phyloP scores from a whole-genome alignment of 2,888 invertebrate species.

The Myopa testacea region DNA sequence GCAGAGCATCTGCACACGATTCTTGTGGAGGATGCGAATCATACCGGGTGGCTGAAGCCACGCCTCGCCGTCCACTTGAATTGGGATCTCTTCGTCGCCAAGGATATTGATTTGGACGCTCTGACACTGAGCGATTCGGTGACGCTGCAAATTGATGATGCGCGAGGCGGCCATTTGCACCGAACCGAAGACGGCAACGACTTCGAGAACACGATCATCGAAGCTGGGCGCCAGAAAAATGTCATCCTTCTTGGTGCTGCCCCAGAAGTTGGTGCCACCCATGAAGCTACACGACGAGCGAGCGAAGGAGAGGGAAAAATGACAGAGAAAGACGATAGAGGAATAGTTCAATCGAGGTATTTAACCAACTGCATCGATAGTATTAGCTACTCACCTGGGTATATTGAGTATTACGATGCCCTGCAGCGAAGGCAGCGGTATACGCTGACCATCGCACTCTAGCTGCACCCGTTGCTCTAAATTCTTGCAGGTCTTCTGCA shows the following conservation, averaged over 20 bases:
- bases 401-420: conserved; percentile 98
- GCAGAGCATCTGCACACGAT: conserved; percentile 95
- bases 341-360: no score
- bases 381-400: conserved; percentile 73
- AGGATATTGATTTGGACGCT: conserved; percentile 96
- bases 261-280: conserved; percentile 99
- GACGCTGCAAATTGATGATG: conserved; percentile 94
- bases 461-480: conserved; percentile 94
- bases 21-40: conserved; percentile 95
- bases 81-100: conserved; percentile 92
- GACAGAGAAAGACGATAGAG: background rate
- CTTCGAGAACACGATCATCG: conserved; percentile 96
- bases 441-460: conserved; percentile 96
- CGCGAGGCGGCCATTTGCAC: conserved; percentile 98
- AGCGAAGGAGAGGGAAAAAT: background rate
- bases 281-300: conserved; percentile 78
- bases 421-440: conserved; percentile 94
- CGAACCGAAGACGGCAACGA: conserved; percentile 97
- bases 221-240: conserved; percentile 93
- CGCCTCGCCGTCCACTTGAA: conserved; percentile 97
- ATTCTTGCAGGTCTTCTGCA: conserved; percentile 94
- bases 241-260: conserved; percentile 91
- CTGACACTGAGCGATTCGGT: conserved; percentile 96
- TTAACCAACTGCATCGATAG: no score
- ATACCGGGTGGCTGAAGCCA: conserved; percentile 98